Evolutionary conservation across 2,113 vertebrate species (phyloP), one percentile per base, ranked within the genome.

Genomic region (Melanotaenia duboulayi): DNA sequence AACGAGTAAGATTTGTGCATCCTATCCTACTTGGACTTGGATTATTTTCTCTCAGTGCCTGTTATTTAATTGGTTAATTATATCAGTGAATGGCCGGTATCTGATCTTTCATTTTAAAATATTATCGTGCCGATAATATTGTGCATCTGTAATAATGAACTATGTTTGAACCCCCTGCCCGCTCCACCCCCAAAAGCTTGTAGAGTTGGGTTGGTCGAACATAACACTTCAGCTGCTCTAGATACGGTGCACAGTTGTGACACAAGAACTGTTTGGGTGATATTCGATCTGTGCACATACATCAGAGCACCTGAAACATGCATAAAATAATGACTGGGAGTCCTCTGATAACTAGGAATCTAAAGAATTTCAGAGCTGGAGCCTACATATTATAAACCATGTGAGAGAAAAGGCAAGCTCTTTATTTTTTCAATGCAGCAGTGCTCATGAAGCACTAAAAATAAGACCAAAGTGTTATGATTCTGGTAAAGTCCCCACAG

Each of bases 271-370:
- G 17, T 28, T 48, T 49, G 28, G 22, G 4, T 63, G 74, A 76
- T 59, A 83, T 77, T 44, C 62, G 74, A 82, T 83, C 48, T 17
- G 40, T 14, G 0, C 56, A 24, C 74, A 16, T 62, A 69, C 50
- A 55, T 84, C 69, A 81, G 35, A 84, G 44, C 39, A 59, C 75
- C 66, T 76, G 72, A 87, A 88, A 74, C 50, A 13, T 81, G 69
- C 52, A 54, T 5, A 58, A 52, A 50, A 76, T 44, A 77, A 74
- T 60, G 24, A 57, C 62, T 54, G 20, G 0, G 25, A 56, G 55
- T 52, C 13, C 7, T 69, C 42, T 19, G 35, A 50, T 46, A 50
- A 56, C 11, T 10, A 70, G 78, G 80, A 85, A 84, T 86, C 25
- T 37, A 35, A 80, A 63, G 71, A 81, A 80, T 85, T 65, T 64